Base-by-base conservation (phyloP, 2,797 vertebrate genomes). In the Pantherophis alleghaniensis region DNA sequence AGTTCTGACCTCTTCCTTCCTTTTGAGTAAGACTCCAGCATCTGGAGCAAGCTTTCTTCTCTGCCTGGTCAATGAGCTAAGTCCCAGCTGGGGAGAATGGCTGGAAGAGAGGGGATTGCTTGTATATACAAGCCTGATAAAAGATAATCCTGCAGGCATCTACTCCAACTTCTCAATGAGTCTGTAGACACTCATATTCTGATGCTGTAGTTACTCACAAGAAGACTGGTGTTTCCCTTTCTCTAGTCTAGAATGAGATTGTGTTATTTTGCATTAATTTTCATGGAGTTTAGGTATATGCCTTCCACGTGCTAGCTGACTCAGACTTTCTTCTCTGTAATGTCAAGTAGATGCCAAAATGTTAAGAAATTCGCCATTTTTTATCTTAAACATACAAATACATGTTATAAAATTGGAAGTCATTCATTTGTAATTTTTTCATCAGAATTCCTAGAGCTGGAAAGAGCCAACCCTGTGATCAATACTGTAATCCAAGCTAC, bases 311-410 rank as follows among this genome's bases (percentile, higher is more conserved):
- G 57, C 60, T 92, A 1, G 28, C 90, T 59, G 79, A 91, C 94
- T 18, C 89, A 94, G 13, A 69, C n/a, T 0, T 60, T 89, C 60
- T 94, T 10, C 91, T 28, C 59, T 93, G 63, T 51, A 22, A 22
- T 42, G 90, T 91, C 91, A 92, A 55, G 32, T 28, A 95, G 91
- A 93, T 91, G 89, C 93, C 59, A 32, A 57, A 42, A 96, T 93
- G 51, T 66, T 92, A 94, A 96, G 63, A 94, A 90, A 93, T 91
- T 94, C 93, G 20, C 24, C 9, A 37, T 66, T 24, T 22, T 94
- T 96, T 95, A 89, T 91, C 92, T 90, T 63, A 95, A 91, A 92
- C 59, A 22, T 94, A 94, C 91, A 92, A 94, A 92, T 94, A 95
- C 87, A 95, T 94, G 56, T 95, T 92, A 74, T 14, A 42, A 94